Evolutionary conservation across 1,140 invertebrate species (phyloP).

Genomic region (Oppia nitens): DNA sequence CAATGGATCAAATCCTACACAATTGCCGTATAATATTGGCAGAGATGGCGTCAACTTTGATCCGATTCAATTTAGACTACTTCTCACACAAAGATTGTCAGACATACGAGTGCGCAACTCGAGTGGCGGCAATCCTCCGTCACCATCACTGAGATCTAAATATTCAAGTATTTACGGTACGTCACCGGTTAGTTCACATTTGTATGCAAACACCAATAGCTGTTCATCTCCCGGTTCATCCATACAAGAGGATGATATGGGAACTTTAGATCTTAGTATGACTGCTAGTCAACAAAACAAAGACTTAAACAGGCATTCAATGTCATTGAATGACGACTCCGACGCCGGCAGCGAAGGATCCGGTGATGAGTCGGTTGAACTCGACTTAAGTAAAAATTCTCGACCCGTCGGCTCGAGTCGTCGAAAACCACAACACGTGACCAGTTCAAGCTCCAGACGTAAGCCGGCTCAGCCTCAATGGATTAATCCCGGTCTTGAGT

Average conservation of each 20-base stretch:
- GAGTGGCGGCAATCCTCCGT: conserved; percentile 29
- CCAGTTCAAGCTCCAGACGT: conserved; percentile 39
- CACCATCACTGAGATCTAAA: conserved; percentile 6
- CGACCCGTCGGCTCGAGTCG: conserved; percentile 13
- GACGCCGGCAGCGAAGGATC: conserved; percentile 33
- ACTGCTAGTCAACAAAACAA: conserved; percentile 24
- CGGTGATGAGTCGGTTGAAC: conserved; percentile 34
- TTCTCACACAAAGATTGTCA: conserved; percentile 61
- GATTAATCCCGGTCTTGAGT: conserved; percentile 84
- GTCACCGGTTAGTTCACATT: conserved; percentile 1
- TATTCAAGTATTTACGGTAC: neutral
- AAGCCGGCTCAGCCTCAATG: conserved; percentile 91
- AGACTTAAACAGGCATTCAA: neutral
- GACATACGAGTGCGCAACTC: neutral
- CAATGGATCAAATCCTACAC: conserved; percentile 20
- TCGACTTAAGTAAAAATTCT: conserved; percentile 25
- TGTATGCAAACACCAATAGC: conserved; percentile 15
- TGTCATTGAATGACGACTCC: conserved; percentile 27
- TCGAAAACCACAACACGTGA: conserved; percentile 29
- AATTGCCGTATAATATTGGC: conserved; percentile 7
- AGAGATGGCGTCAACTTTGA: conserved; percentile 42
- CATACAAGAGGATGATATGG: conserved; percentile 19
- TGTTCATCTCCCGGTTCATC: conserved; percentile 15
- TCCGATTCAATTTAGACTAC: conserved; percentile 68
- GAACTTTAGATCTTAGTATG: conserved; percentile 54